Evolutionary conservation across 2,888 invertebrate genomes (phyloP), one percentile per base, ranked within the genome.

Genomic region (Nipponacmea schrenckii): DNA sequence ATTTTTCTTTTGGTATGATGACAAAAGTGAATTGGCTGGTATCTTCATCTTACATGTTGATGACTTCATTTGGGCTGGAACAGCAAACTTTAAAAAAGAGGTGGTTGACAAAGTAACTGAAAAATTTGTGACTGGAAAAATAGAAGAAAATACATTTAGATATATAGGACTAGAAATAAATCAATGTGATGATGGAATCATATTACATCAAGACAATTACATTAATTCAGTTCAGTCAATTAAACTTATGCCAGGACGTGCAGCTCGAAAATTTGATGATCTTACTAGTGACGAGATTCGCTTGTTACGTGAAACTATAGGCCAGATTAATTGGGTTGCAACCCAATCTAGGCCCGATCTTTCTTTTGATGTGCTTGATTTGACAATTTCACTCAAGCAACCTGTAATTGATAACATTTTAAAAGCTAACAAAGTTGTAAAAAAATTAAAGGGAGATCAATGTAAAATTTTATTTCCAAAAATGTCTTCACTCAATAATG

Each of bases 31-130:
- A 15, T 39, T 75, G 20, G 50, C 70, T 64, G 77, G 76, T 31
- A 64, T 77, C 8, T 68, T 77, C 39, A 31, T 72, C 14, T 62
- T 70, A 64, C 78, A 78, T 74, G 73, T 78, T 8, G 76, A 78
- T 68, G 74, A 79, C 50, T 76, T 75, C 66, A 63, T 77, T 0
- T 74, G 74, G 74, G 72, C 68, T 48, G 76, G 77, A 24, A 62
- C 56, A 50, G 48, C 20, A 26, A 26, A 63, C 5, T 77, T 77
- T 66, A 66, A 74, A 46, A 15, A 70, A 20, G 67, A 63, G 1
- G 74, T 77, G 3, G 70, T 77, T 17, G 17, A 46, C n/a, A 44
- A 68, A 15, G 46, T 79, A 15, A 68, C 67, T 39, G 31, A 31
- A 24, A 71, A 64, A 62, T 75, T 77, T 68, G 62, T 31, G 12